phyloP scores from a whole-genome alignment of 2,888 invertebrate genomes.

The Abscondita cerata region DNA sequence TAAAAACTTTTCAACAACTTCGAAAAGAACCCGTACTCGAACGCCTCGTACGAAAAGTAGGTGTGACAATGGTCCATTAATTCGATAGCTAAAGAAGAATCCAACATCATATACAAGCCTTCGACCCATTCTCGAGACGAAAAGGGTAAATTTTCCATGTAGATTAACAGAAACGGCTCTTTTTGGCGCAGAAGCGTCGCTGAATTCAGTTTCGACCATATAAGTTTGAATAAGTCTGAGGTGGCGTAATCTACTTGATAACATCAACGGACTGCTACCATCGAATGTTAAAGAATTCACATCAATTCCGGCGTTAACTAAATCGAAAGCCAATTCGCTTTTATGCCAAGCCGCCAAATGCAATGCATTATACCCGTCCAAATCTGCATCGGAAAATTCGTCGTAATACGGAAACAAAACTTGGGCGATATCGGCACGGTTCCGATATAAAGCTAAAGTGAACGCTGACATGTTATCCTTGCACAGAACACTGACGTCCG shows the following conservation, averaged over 20 bases:
- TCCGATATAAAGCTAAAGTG: conserved; percentile 3
- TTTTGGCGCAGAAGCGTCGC: neutral
- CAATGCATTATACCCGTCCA: conserved; percentile 13
- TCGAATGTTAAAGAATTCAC: conserved; percentile 4
- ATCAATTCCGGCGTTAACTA: conserved; percentile 10
- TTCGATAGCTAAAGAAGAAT: neutral
- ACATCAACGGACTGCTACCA: neutral
- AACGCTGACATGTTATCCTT: conserved; percentile 4
- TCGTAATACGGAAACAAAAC: conserved; percentile 11
- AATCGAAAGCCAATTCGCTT: conserved; percentile 2
- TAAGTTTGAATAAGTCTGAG: conserved; percentile 16
- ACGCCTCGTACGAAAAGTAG: neutral
- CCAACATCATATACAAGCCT: conserved; percentile 11
- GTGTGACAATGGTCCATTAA: conserved; percentile 8
- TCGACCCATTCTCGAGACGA: conserved; percentile 14
- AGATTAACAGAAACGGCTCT: conserved; percentile 5
- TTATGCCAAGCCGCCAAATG: conserved; percentile 8
- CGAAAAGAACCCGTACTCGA: conserved; percentile 11
- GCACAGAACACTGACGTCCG: conserved; percentile 2
- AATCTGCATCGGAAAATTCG: conserved; percentile 1
- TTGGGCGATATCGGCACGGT: conserved; percentile 6
- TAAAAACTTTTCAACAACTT: conserved; percentile 7
- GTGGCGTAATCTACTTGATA: conserved; percentile 9
- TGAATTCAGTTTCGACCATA: conserved; percentile 12
- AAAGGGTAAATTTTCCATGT: conserved; percentile 1